phyloP scores from a whole-genome alignment of 2,797 vertebrate genomes.

The Gadopsis marmoratus region DNA sequence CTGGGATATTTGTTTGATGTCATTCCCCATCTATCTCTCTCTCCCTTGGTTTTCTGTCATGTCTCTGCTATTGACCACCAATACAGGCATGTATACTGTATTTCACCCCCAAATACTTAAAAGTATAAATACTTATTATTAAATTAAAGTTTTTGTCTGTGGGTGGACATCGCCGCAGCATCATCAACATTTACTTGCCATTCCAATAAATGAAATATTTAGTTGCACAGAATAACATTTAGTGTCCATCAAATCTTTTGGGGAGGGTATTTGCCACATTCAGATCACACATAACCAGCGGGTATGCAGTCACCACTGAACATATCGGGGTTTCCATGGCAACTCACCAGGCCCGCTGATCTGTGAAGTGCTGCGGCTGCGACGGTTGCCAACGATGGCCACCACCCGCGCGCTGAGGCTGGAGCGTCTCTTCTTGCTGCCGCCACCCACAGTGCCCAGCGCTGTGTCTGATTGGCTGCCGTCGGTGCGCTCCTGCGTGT shows the following conservation, averaged over 20 bases:
- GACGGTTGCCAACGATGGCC: slow-evolving; percentile 94
- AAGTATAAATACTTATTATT: too few relatives aligned
- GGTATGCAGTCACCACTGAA: not conserved
- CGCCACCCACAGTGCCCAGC: slow-evolving; percentile 91
- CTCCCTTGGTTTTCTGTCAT: too few relatives aligned
- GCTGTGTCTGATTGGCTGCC: slow-evolving; percentile 99
- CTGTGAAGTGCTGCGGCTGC: slow-evolving; percentile 97
- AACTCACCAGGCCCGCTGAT: slow-evolving; percentile 90
- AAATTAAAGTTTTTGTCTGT: too few relatives aligned
- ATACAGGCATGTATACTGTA: too few relatives aligned
- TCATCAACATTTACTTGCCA: not conserved
- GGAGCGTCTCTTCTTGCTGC: slow-evolving; percentile 95
- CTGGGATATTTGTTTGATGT: too few relatives aligned
- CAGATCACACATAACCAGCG: not conserved
- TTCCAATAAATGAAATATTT: not conserved
- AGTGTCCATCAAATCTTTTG: not conserved
- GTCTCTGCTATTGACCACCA: too few relatives aligned
- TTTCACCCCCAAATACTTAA: too few relatives aligned
- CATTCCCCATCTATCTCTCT: not conserved
- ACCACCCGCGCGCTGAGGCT: slow-evolving; percentile 96
- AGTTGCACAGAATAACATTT: not conserved
- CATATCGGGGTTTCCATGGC: not conserved
- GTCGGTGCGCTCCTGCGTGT: slow-evolving; percentile 93
- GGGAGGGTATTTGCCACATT: not conserved
- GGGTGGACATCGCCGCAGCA: not conserved